Evolutionary conservation across 2,797 vertebrate species (phyloP), one percentile per base, ranked within the genome.

Genomic region (Sebastes minor): DNA sequence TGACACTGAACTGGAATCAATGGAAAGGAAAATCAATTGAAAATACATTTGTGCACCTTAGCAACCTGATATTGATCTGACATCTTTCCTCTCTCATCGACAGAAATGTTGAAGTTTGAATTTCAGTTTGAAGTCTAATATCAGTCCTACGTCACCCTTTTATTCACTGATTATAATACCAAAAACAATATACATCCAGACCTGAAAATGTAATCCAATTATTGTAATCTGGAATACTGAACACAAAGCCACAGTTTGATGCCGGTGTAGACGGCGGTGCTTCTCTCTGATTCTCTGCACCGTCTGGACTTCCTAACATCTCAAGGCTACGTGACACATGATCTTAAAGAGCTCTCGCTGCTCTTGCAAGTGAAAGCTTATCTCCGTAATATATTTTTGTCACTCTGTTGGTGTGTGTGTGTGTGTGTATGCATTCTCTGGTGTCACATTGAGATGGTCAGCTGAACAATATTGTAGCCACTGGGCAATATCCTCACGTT

Each of bases 281-380:
- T 86, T 59, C 35, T 75, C 28, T 30, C 71, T 81, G 82, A 66
- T 86, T 82, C 75, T 81, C 72, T 64, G 42, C 74, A 32, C 63
- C 49, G 80, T 66, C 62, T 79, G 80, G 71, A 74, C 71, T 68
- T 70, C 32, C 57, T 52, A 49, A 16, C 76, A 78, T 76, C 84
- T 76, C 0, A 2, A 76, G 71, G 76, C 72, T 56, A 33, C 49
- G 27, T 65, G 85, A 86, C 77, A 89, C 79, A 86, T 74, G 83
- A 86, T 88, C 82, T 83, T 32, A 76, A 83, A 80, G 76, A 78
- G 67, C 73, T 82, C 75, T 76, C 53, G 9, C 62, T 76, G 56
- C 69, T 75, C 71, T 16, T 46, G 57, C 59, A 69, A 81, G 61
- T 81, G 64, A 81, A 82, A 80, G 75, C 57, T 81, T 78, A 82